These are phyloP conservation scores for Sitophilus oryzae DNA, from an alignment of 1,140 invertebrate species.

Conservation along the genomic window DNA sequence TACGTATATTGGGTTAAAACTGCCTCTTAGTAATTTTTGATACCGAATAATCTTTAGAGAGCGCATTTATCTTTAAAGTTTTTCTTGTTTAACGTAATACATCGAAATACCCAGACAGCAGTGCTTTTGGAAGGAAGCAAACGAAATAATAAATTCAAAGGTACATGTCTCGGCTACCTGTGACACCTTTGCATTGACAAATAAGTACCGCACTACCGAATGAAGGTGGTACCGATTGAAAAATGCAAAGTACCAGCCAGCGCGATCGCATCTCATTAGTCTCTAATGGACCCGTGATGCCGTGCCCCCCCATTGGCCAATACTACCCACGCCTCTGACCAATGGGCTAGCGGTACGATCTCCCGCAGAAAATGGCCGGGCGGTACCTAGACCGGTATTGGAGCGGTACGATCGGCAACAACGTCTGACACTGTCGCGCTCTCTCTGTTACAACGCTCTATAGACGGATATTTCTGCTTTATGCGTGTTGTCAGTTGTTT, in stretches of 20 bases:
- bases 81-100: no score
- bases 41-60: no score
- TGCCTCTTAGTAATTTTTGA: no score
- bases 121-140: no score
- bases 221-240: background rate
- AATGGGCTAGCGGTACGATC: constrained; percentile 8
- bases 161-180: no score
- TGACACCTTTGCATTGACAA: no score
- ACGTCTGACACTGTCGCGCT: background rate
- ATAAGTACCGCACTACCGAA: background rate
- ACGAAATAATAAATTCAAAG: no score
- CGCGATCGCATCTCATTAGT: constrained; percentile 15
- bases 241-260: background rate
- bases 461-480: no score
- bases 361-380: constrained; percentile 19
- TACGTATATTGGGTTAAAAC: no score
- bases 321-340: background rate
- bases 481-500: no score
- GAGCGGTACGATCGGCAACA: background rate
- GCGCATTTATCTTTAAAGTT: no score
- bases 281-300: constrained; percentile 3
- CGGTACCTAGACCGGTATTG: background rate
- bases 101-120: no score
- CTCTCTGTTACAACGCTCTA: background rate
- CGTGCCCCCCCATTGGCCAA: constrained; percentile 9